Evolutionary conservation across 2,113 vertebrate genomes (phyloP).

Genomic region (Callopanchax toddi): DNA sequence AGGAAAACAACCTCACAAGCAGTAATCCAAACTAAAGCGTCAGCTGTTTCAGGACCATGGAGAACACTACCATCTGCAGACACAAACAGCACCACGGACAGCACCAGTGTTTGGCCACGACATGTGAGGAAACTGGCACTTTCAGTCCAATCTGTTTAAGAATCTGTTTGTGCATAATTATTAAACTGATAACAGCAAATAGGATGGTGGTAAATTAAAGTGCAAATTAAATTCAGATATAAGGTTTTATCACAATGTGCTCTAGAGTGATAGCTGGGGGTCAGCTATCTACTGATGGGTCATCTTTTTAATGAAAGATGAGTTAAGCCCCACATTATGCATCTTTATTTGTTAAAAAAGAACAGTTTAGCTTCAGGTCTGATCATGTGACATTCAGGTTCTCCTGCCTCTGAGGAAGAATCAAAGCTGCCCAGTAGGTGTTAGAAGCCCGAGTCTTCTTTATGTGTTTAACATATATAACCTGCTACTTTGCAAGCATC

Average conservation of each 20-base stretch:
- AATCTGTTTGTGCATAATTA: not conserved
- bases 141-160: not conserved
- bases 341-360: too few relatives aligned
- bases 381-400: too few relatives aligned
- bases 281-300: not conserved
- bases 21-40: not conserved
- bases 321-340: too few relatives aligned
- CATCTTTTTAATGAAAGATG: too few relatives aligned
- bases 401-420: too few relatives aligned
- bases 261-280: not conserved
- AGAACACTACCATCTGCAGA: conserved; percentile 9
- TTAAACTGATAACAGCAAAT: not conserved
- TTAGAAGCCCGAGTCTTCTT: too few relatives aligned
- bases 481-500: too few relatives aligned
- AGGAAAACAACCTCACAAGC: not conserved
- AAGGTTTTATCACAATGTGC: not conserved
- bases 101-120: conserved; percentile 4
- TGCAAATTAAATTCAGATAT: not conserved
- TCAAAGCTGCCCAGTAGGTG: too few relatives aligned
- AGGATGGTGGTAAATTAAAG: not conserved
- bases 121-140: not conserved
- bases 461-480: too few relatives aligned
- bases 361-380: too few relatives aligned
- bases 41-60: conserved; percentile 52
- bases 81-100: conserved; percentile 58